phyloP scores from a whole-genome alignment of 1,140 invertebrate species.

The Oedothorax gibbosus region DNA sequence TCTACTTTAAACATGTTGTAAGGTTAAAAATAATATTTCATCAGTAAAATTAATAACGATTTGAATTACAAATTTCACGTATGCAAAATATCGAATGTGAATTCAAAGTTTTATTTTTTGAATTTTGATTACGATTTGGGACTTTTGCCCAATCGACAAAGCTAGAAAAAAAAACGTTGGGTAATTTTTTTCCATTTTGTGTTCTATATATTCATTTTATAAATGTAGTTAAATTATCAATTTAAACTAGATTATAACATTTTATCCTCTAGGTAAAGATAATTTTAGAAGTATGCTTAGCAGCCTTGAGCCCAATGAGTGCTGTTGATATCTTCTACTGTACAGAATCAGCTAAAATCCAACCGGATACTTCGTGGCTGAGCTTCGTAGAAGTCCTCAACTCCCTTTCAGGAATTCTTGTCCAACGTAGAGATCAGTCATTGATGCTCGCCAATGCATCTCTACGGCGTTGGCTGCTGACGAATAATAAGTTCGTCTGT shows the following conservation, averaged over 20 bases:
- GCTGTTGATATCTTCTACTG: conserved; percentile 28
- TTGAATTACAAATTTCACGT: too few relatives aligned
- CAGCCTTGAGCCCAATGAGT: conserved; percentile 15
- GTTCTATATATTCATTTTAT: neutral
- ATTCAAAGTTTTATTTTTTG: too few relatives aligned
- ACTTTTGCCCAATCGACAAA: too few relatives aligned
- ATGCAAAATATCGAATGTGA: too few relatives aligned
- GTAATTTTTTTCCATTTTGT: neutral
- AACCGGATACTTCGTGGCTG: conserved; percentile 80
- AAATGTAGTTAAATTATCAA: too few relatives aligned
- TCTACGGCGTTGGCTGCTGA: conserved; percentile 94
- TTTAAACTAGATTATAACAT: too few relatives aligned
- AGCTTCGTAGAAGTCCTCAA: conserved; percentile 88
- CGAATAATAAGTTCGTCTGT: conserved; percentile 65
- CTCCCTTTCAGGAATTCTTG: conserved; percentile 82
- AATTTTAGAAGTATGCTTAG: conserved; percentile 37
- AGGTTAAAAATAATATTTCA: too few relatives aligned
- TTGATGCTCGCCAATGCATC: conserved; percentile 98
- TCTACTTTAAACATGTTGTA: too few relatives aligned
- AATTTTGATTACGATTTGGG: too few relatives aligned
- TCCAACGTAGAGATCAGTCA: conserved; percentile 89
- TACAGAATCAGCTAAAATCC: conserved; percentile 3
- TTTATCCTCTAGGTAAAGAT: neutral
- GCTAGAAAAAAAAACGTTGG: neutral
- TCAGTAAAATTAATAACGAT: too few relatives aligned